Evolutionary conservation across 2,113 vertebrate genomes (phyloP).

Genomic region (Lepus timidus): DNA sequence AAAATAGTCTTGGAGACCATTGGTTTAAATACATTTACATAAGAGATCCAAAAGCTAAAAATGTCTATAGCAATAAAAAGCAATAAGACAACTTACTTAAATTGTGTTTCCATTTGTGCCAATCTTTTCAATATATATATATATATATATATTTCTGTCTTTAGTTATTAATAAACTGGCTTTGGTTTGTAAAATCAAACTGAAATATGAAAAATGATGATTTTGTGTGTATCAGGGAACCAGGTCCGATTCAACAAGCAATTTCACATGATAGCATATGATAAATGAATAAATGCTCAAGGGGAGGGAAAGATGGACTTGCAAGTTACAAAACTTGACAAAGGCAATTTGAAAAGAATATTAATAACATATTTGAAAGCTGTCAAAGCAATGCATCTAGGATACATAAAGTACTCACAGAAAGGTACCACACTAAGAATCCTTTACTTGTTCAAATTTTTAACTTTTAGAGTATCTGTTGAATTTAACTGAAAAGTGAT

Average conservation of each 20-base stretch:
- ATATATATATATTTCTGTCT: background rate
- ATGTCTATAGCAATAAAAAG: slow-evolving; percentile 2
- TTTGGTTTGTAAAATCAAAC: background rate
- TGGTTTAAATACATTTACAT: background rate
- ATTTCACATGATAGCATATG: background rate
- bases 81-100: background rate
- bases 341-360: background rate
- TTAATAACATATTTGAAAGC: background rate
- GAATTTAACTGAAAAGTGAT: background rate
- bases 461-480: slow-evolving; percentile 28
- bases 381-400: background rate
- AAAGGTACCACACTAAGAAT: background rate
- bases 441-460: slow-evolving; percentile 5
- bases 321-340: slow-evolving; percentile 4
- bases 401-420: background rate
- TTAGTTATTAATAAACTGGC: slow-evolving; percentile 42
- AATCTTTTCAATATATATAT: background rate
- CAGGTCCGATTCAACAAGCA: background rate
- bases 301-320: background rate
- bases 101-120: slow-evolving; percentile 6
- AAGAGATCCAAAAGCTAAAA: background rate
- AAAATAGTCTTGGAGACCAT: background rate
- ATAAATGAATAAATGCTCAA: background rate
- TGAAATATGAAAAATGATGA: slow-evolving; percentile 7
- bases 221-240: slow-evolving; percentile 21